phyloP scores from a whole-genome alignment of 2,797 vertebrate genomes.

The Gallinago solitaria region DNA sequence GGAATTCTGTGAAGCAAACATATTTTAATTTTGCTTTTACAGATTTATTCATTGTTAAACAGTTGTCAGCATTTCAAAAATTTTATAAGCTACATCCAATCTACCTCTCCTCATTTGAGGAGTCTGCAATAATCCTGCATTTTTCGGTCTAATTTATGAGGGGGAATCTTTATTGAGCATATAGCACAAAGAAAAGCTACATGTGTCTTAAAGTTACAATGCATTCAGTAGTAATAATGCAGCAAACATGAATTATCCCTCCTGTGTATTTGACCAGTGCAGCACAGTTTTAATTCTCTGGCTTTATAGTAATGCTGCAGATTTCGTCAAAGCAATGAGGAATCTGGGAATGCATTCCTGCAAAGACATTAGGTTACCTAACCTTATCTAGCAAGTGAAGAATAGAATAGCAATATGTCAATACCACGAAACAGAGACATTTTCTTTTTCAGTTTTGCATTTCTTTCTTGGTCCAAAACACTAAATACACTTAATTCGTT shows the following conservation, averaged over 20 bases:
- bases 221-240: neutral
- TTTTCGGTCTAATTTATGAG: neutral
- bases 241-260: neutral
- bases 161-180: neutral
- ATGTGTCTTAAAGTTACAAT: neutral
- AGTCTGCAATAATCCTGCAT: neutral
- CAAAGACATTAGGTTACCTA: neutral
- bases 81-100: neutral
- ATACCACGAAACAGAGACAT: neutral
- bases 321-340: neutral
- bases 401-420: neutral
- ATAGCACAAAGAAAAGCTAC: neutral
- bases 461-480: neutral
- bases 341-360: neutral
- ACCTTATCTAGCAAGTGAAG: neutral
- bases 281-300: neutral
- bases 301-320: neutral
- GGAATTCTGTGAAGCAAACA: neutral
- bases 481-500: neutral
- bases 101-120: neutral
- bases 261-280: neutral
- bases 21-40: neutral
- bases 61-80: neutral
- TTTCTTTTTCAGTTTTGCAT: neutral
- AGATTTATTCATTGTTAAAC: neutral